Percentiles rank a stretch among this genome's conserved stretches.
Evolutionary conservation across 2,888 invertebrate species (phyloP).

Genomic region (Apamea monoglypha): DNA sequence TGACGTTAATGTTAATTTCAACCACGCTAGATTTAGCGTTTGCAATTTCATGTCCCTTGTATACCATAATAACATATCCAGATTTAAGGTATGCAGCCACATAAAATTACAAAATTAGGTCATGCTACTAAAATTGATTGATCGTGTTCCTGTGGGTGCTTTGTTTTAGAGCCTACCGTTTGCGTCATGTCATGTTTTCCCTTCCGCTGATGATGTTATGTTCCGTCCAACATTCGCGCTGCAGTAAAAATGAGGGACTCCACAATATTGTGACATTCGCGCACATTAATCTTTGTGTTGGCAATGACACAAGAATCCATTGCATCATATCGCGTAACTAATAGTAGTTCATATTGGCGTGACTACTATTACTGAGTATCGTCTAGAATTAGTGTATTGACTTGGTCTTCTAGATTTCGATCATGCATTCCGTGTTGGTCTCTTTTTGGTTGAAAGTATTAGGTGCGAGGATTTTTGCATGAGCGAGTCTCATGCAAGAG

Average conservation of each 20-base stretch:
- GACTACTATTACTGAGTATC: slow-evolving; percentile 34
- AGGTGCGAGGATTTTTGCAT: neutral
- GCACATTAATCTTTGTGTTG: slow-evolving; percentile 68
- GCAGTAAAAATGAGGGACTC: slow-evolving; percentile 53
- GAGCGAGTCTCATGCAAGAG: neutral
- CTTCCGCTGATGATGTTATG: slow-evolving; percentile 26
- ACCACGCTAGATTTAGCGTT: neutral
- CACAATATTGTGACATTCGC: slow-evolving; percentile 65
- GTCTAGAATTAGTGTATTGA: slow-evolving; percentile 34
- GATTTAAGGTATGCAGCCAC: slow-evolving; percentile 1
- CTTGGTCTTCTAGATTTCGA: slow-evolving; percentile 20
- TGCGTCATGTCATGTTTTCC: slow-evolving; percentile 13
- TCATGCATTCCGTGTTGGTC: neutral
- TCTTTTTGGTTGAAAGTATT: slow-evolving; percentile 9
- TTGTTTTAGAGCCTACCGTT: slow-evolving; percentile 27
- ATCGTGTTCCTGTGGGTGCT: slow-evolving; percentile 8
- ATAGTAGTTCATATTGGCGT: slow-evolving; percentile 48
- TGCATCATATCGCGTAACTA: slow-evolving; percentile 68
- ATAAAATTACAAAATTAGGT: slow-evolving; percentile 22
- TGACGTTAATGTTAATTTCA: neutral
- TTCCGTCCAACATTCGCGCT: slow-evolving; percentile 41
- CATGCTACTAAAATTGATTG: slow-evolving; percentile 35
- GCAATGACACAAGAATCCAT: slow-evolving; percentile 74
- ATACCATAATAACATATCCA: neutral
- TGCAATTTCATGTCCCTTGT: neutral